Evolutionary conservation across 2,113 vertebrate species (phyloP).

Genomic region (Ceyx margarethae): DNA sequence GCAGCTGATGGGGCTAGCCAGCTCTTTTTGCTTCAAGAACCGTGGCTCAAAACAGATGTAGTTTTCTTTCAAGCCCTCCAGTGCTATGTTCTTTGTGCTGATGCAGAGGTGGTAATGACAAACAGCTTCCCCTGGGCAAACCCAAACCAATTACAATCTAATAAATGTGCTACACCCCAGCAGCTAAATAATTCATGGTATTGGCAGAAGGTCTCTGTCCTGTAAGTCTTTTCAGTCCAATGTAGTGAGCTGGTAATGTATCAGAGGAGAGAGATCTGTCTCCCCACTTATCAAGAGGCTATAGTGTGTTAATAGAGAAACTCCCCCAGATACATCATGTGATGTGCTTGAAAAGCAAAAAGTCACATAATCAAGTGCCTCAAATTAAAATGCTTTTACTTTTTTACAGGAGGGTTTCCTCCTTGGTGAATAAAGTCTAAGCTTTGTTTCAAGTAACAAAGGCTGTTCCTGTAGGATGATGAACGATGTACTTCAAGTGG

Average conservation of each 20-base stretch:
- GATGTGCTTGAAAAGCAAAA: neutral
- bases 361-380: neutral
- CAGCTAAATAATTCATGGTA: constrained; percentile 29
- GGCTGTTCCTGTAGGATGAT: neutral
- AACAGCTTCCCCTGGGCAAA: constrained; percentile 27
- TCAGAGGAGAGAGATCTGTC: neutral
- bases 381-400: constrained; percentile 9
- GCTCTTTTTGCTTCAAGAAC: neutral
- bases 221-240: neutral
- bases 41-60: neutral
- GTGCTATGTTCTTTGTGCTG: neutral
- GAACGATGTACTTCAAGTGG: neutral
- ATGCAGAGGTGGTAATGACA: neutral
- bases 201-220: constrained; percentile 1
- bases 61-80: neutral
- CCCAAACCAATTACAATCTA: neutral
- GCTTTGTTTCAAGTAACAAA: constrained; percentile 35
- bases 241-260: neutral
- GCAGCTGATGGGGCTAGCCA: neutral
- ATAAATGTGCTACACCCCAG: neutral
- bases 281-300: neutral
- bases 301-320: neutral
- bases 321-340: neutral
- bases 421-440: neutral
- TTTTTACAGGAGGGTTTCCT: neutral